Conservation (phyloP, 2,113 vertebrate species). For the Nibea coibor region DNA sequence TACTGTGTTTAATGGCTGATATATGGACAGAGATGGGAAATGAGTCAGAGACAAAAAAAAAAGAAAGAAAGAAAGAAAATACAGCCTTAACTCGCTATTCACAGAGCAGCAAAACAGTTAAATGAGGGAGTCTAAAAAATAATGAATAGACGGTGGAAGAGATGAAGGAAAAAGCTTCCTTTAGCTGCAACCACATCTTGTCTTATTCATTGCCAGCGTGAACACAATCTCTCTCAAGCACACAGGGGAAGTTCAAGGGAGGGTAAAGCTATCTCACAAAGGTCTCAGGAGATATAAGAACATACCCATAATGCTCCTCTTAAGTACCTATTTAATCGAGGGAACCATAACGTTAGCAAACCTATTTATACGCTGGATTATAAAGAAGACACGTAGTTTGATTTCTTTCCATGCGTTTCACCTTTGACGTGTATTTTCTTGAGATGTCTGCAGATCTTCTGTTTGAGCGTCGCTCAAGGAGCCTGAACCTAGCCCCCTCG, state of each 20-base stretch:
- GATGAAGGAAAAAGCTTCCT: not conserved
- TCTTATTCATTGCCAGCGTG: slow-evolving; percentile 2
- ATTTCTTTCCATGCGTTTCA: not conserved
- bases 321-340: not conserved
- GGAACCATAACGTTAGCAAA: not conserved
- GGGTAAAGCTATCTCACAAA: not conserved
- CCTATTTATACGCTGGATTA: not conserved
- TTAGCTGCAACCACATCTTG: not conserved
- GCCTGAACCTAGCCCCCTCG: slow-evolving; percentile 26
- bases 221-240: not conserved
- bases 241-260: not conserved
- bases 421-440: slow-evolving; percentile 5
- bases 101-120: slow-evolving; percentile 31
- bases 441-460: not conserved
- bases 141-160: not conserved
- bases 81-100: not conserved
- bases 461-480: not conserved
- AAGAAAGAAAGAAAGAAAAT: too few species aligned
- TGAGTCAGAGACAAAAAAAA: not conserved
- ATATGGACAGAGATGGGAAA: slow-evolving; percentile 36
- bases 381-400: not conserved
- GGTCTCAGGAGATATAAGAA: not conserved
- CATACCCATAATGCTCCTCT: not conserved
- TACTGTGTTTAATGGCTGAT: slow-evolving; percentile 52
- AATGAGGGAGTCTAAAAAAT: slow-evolving; percentile 11